phyloP scores from a whole-genome alignment of 2,888 invertebrate genomes.

The Ichneumoninae sp. region DNA sequence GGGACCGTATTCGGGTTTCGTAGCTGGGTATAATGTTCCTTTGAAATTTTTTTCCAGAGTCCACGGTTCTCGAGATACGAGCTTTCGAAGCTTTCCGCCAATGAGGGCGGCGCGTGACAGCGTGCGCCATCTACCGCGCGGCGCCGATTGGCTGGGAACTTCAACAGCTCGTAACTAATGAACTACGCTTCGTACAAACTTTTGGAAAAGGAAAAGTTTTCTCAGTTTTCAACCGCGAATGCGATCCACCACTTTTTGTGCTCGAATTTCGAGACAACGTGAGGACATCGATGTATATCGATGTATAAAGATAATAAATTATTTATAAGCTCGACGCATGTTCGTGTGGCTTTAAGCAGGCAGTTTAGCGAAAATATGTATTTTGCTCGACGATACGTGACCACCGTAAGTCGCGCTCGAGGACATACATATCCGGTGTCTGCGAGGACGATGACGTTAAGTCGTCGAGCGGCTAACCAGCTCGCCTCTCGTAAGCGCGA shows the following conservation, averaged over 20 bases:
- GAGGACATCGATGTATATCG: neutral
- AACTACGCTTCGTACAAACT: neutral
- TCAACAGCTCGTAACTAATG: neutral
- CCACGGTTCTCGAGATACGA: neutral
- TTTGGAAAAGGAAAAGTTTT: neutral
- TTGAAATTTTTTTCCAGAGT: neutral
- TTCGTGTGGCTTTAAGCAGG: neutral
- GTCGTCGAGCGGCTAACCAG: slow-evolving; percentile 54
- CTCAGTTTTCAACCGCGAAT: neutral
- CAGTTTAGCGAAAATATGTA: slow-evolving; percentile 36
- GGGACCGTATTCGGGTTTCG: neutral
- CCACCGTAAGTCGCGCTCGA: slow-evolving; percentile 77
- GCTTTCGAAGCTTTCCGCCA: neutral
- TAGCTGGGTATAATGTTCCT: neutral
- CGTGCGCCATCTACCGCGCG: neutral
- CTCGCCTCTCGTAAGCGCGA: slow-evolving; percentile 44
- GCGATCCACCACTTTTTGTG: neutral
- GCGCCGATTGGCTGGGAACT: neutral
- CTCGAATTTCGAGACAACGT: neutral
- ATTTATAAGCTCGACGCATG: neutral
- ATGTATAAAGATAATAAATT: neutral
- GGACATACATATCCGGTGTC: slow-evolving; percentile 77
- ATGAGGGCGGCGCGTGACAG: neutral
- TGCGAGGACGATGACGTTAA: slow-evolving; percentile 49
- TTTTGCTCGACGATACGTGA: slow-evolving; percentile 76